Evolutionary conservation across 1,140 invertebrate species (phyloP).

Genomic region (Trachymyrmex septentrionalis): DNA sequence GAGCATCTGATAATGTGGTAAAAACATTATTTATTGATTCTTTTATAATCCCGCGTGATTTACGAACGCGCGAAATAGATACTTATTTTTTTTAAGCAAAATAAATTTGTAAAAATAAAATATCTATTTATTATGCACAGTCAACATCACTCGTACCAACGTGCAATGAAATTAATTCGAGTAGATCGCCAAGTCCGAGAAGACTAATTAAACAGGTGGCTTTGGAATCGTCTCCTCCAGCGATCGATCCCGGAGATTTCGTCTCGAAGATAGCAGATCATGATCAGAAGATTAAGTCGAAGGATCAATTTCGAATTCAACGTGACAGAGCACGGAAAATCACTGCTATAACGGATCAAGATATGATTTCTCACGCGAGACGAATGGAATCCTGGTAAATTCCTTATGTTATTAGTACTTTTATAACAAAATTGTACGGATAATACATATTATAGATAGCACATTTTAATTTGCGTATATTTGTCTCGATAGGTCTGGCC

Average conservation of each 20-base stretch:
- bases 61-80: constrained; percentile 15
- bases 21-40: constrained; percentile 7
- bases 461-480: constrained; percentile 17
- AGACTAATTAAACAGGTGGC: constrained; percentile 84
- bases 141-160: constrained; percentile 74
- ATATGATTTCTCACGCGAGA: constrained; percentile 71
- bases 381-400: constrained; percentile 82
- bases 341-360: constrained; percentile 68
- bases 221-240: constrained; percentile 82
- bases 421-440: not conserved
- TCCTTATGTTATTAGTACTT: not conserved
- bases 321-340: constrained; percentile 78
- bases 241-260: constrained; percentile 79
- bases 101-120: constrained; percentile 34
- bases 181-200: constrained; percentile 82
- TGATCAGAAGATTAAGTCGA: constrained; percentile 77
- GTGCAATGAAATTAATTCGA: constrained; percentile 79
- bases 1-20: constrained; percentile 78
- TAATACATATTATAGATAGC: not conserved
- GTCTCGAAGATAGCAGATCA: constrained; percentile 76
- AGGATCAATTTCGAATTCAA: constrained; percentile 79
- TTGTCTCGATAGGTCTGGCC: constrained; percentile 68
- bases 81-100: not conserved
- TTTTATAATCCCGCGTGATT: constrained; percentile 21
- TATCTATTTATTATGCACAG: constrained; percentile 51